Evolutionary conservation across 2,888 invertebrate species (phyloP), one percentile per base, ranked within the genome.

Genomic region (Nemapogon koenigi): DNA sequence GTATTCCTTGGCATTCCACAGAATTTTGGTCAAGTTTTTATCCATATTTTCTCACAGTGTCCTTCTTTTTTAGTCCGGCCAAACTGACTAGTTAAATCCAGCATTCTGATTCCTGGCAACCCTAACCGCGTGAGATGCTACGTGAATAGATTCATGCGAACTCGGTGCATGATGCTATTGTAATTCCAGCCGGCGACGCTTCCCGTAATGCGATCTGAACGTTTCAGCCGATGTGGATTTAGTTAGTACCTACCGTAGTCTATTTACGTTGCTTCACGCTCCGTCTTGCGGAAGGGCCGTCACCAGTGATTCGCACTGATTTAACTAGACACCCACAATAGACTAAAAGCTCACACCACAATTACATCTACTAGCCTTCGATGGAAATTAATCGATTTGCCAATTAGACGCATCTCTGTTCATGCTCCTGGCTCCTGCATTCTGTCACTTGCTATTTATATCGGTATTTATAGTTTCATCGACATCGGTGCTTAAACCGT

Each of bases 391-490:
- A 3, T 32, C 32, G 10, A 22, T 22, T 22, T 22, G 22, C 22
- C 8, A 19, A 29, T 25, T 30, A 30, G 37, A 22, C 29, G 22
- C 31, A 22, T 25, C 25, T 38, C 25, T 38, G 22, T 38, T 38
- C 32, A 38, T 38, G 31, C 31, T 14, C 31, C 38, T 18, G 25
- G 25, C 14, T 32, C 22, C 25, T 32, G 7, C 37, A 28, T 16
- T 31, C 31, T 33, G 59, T 59, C 63, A 54, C 48, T 44, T 44
- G 58, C 57, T n/a, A 61, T 64, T 62, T 62, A 51, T 41, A 43
- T 42, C 45, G 43, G 53, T 65, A 66, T 67, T 66, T 67, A 67
- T 66, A 58, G 61, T 50, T 38, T 40, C 45, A 46, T 50, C 49
- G 32, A 27, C 26, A 27, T 13, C 38, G 33, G 26, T 32, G 32